Evolutionary conservation across 2,888 invertebrate species (phyloP), one percentile per base, ranked within the genome.

Genomic region (Hirtodrosophila cameraria): DNA sequence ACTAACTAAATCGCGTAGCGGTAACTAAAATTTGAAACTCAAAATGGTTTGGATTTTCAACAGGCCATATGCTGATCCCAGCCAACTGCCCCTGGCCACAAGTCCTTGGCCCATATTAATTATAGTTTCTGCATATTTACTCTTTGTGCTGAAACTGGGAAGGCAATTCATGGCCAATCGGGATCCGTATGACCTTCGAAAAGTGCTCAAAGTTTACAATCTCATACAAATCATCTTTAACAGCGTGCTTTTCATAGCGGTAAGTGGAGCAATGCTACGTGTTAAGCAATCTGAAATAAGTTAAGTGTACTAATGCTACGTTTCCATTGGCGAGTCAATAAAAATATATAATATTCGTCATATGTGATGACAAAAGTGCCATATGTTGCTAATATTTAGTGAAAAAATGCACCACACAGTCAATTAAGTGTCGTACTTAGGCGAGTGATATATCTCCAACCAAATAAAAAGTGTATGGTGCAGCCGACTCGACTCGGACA

Each of bases 31-130:
- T 31, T 11, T 6, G 9, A n/a, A 35, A 5, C 9, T 27, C 13
- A 5, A 25, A 27, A 75, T 75, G 75, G 39, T 76, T 2, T 30
- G 48, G 2, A 6, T 76, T 27, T 59, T 75, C 6, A 12, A 39
- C 1, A 57, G 6, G n/a, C 66, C 76, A 0, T 41, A 54, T 39
- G 53, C 33, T 1, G 75, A 75, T 52, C 73, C 81, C 3, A 7
- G n/a, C 2, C 9, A 39, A 8, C 15, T 63, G 4, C 76, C 71
- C 5, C 16, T 71, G 31, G 16, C 58, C 6, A 2, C 0, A 0
- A 31, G 58, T 2, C 46, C 39, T 2, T 49, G 38, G 45, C 65
- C 64, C 2, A 13, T 25, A 0, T 2, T 15, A 1, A 8, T 13
- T 0, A 48, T 64, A 8, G 6, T 33, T 6, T 0, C 6, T 5